These are phyloP conservation scores for Dinoponera quadriceps DNA, from an alignment of 1,140 invertebrate genomes.

Conservation along the genomic window DNA sequence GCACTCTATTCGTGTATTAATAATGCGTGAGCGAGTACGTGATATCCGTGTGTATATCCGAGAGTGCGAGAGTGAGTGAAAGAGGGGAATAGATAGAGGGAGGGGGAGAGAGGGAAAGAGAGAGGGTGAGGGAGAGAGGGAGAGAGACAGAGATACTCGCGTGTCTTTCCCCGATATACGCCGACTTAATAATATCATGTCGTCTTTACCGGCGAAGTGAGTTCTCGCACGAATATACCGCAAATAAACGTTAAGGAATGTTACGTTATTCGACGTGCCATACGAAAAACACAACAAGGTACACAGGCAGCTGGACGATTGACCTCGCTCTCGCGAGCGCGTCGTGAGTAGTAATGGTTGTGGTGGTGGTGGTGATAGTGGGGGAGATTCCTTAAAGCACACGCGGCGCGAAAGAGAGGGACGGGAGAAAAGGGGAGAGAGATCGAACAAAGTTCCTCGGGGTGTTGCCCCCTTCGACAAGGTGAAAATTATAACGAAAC, in stretches of 20 bases:
- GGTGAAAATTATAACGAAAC: constrained; percentile 25
- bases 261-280: constrained; percentile 61
- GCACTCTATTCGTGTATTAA: constrained; percentile 33
- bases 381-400: constrained; percentile 6
- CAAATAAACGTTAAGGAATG: constrained; percentile 69
- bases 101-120: no score
- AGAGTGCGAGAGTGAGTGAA: neutral
- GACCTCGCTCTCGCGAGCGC: neutral
- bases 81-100: no score
- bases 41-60: constrained; percentile 16
- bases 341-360: neutral
- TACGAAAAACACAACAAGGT: constrained; percentile 21
- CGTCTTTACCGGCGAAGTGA: constrained; percentile 62
- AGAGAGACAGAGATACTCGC: constrained; percentile 45
- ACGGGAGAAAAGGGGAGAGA: constrained; percentile 19
- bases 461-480: neutral
- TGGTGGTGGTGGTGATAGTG: no score
- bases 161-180: constrained; percentile 40
- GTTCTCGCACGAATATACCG: constrained; percentile 61
- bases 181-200: constrained; percentile 56
- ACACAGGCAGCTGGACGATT: constrained; percentile 36
- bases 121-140: constrained; percentile 23
- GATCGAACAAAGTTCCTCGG: constrained; percentile 13
- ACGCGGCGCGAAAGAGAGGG: neutral
- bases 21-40: constrained; percentile 61